Conservation (phyloP, 2,113 vertebrate species). For the Siniperca knerii region DNA sequence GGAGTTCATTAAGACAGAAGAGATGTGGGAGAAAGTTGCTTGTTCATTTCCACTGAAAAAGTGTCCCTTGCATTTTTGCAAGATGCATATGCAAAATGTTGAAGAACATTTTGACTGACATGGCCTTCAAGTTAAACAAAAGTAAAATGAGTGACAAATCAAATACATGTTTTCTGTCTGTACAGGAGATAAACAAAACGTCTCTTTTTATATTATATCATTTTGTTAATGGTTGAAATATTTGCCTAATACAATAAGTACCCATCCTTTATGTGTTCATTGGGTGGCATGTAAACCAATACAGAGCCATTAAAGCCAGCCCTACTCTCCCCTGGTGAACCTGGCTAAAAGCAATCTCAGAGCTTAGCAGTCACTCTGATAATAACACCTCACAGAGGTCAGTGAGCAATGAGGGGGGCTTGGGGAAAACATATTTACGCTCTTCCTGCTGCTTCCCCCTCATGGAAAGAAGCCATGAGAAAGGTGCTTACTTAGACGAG, state of each 20-base stretch:
- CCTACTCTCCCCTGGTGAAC: constrained; percentile 66
- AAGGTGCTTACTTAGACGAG: constrained; percentile 93
- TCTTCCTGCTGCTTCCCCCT: constrained; percentile 80
- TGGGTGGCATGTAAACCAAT: constrained; percentile 68
- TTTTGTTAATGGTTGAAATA: constrained; percentile 17
- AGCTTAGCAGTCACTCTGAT: constrained; percentile 73
- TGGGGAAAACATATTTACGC: constrained; percentile 81
- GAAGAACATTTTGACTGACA: neutral
- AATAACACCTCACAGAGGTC: constrained; percentile 78
- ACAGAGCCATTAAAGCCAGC: constrained; percentile 64
- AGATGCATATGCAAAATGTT: neutral
- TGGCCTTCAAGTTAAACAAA: neutral
- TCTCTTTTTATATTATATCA: constrained; percentile 11
- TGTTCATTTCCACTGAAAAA: neutral
- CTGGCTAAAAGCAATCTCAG: constrained; percentile 76
- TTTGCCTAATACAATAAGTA: constrained; percentile 44
- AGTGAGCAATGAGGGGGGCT: constrained; percentile 71
- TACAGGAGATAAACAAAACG: neutral
- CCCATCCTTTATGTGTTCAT: constrained; percentile 16
- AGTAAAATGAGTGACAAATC: neutral
- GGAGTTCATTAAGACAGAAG: neutral
- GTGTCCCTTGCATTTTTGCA: neutral
- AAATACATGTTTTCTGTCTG: neutral
- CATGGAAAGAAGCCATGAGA: constrained; percentile 87
- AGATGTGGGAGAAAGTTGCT: neutral